Base-by-base conservation (phyloP, 2,888 invertebrate genomes). In the Smittia sp. region DNA sequence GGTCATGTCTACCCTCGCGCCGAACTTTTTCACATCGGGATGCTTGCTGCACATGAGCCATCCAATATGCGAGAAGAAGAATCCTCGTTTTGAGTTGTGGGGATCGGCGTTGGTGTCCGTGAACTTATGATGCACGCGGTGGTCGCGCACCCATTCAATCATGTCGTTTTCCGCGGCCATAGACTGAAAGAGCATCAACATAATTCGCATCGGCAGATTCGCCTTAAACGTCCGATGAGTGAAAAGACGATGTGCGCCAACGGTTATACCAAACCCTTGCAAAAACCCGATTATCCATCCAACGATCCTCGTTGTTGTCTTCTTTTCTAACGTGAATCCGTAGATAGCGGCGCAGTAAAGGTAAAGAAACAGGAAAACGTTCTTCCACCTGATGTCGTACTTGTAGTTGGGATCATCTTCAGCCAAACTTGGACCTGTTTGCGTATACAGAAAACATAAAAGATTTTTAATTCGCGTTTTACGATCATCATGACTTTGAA, bases 61-160 rank as follows among this genome's bases (percentile, higher is more conserved):
- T 20, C 97, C 97, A 80, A 96, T 91, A 81, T 97, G 97, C 0
- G 95, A 90, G 83, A 96, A 97, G 85, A 97, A 96, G 85, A 97
- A 96, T 0, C 97, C 98, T 75, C 95, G 85, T 41, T 85, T 85
- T 0, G 93, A 89, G 79, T 95, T 95, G 81, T 96, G 94, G 0
- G 95, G 96, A 82, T 96, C 95, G 0, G 94, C 95, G 79, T 94
- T 88, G 0, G 94, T 94, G 78, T 92, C 92, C 22, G 91, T 90
- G 81, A 90, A 92, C 79, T 91, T 91, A 80, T 92, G 91, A 79
- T 92, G 92, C 0, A 90, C 90, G 74, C 92, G 84, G 81, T 92
- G 92, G 81, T 92, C 91, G 58, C 91, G 85, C 1, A 89, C 88
- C 95, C 95, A 96, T 80, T 94, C 93, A 79, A 90, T 92, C 73